Percentiles rank a stretch among this genome's conserved stretches.
phyloP scores from a whole-genome alignment of 2,797 vertebrate species.

The Apogon talboti region DNA sequence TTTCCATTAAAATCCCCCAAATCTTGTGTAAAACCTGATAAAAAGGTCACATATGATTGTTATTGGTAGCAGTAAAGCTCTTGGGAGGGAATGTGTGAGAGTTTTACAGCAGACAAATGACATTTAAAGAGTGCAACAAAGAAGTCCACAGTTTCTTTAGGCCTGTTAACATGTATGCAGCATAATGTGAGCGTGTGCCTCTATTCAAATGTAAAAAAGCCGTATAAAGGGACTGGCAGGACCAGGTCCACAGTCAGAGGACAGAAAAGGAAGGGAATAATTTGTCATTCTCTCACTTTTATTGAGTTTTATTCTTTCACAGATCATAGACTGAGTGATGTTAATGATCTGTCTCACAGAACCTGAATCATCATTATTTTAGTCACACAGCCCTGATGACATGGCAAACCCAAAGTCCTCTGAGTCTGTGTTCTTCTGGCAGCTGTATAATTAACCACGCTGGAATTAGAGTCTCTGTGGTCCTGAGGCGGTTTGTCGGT shows the following conservation, averaged over 20 bases:
- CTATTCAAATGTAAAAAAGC: conserved; percentile 56
- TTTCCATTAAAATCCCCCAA: too few relatives aligned
- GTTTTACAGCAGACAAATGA: not conserved
- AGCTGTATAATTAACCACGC: conserved; percentile 10
- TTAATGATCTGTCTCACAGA: not conserved
- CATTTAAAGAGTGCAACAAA: conserved; percentile 33
- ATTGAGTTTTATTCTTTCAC: not conserved
- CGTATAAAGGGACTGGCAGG: conserved; percentile 11
- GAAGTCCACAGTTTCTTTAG: conserved; percentile 6
- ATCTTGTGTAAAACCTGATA: not conserved
- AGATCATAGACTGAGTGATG: not conserved
- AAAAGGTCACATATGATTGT: not conserved
- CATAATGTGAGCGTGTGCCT: conserved; percentile 32
- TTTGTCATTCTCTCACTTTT: not conserved
- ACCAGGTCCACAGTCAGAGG: not conserved
- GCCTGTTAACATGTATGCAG: conserved; percentile 9
- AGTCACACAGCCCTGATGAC: not conserved
- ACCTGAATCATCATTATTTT: conserved; percentile 1
- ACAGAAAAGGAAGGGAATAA: conserved; percentile 1
- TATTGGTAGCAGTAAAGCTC: not conserved
- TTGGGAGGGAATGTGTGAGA: not conserved
- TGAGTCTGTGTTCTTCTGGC: conserved; percentile 1
- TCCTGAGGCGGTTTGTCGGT: not conserved
- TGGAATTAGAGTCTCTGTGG: not conserved
- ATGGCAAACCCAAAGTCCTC: conserved; percentile 6